A percentile compares a stretch with the other conserved stretches of the same genome.
phyloP scores from a whole-genome alignment of 2,113 vertebrate genomes.

The Phalacrocorax brasilianus region DNA sequence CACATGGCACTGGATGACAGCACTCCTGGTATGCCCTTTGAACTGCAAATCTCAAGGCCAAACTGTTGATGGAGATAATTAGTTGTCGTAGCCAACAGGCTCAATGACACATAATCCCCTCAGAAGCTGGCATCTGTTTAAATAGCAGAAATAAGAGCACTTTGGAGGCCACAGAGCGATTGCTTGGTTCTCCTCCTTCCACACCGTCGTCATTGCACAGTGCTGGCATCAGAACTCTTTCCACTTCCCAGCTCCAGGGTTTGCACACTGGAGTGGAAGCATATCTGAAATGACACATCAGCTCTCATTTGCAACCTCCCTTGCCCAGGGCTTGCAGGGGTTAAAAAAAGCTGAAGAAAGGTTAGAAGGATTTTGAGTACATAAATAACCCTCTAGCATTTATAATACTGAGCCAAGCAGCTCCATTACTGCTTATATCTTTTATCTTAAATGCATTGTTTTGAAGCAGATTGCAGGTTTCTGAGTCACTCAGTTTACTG shows the following conservation, averaged over 20 bases:
- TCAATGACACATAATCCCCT: background rate
- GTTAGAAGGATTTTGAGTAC: background rate
- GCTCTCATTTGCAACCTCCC: background rate
- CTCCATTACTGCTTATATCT: background rate
- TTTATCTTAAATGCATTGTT: constrained; percentile 27
- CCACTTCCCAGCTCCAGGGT: background rate
- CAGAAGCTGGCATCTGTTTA: constrained; percentile 16
- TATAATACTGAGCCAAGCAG: background rate
- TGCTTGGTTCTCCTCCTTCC: background rate
- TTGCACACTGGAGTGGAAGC: background rate
- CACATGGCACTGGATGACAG: background rate
- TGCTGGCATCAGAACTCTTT: background rate
- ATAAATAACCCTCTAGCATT: background rate
- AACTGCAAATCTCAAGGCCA: background rate
- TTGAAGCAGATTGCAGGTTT: constrained; percentile 35
- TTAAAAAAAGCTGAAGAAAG: constrained; percentile 16
- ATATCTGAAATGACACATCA: background rate
- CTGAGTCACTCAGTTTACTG: background rate
- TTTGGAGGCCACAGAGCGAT: background rate
- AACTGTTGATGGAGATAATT: background rate
- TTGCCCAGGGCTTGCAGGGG: background rate
- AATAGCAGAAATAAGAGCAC: constrained; percentile 19
- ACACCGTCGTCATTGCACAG: rapidly evolving
- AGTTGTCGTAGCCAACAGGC: background rate
- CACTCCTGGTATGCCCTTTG: background rate